These are phyloP conservation scores for Drosophila lacicola DNA, from an alignment of 2,888 invertebrate genomes.

Conservation along the genomic window DNA sequence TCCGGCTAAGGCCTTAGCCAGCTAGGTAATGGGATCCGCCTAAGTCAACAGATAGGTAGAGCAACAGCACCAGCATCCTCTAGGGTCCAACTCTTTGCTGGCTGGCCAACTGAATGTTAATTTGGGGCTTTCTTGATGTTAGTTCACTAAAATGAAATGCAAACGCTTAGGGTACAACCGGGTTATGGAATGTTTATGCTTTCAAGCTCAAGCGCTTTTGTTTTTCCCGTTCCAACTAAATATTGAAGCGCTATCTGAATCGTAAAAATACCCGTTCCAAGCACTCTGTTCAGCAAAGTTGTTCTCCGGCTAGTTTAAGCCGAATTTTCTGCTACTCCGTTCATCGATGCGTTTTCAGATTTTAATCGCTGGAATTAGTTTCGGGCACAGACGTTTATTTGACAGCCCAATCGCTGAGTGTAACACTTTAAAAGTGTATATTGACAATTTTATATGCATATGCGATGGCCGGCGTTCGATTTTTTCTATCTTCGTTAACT, in stretches of 20 bases:
- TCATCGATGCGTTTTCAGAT: slow-evolving; percentile 42
- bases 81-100: slow-evolving; percentile 54
- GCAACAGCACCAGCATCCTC: slow-evolving; percentile 17
- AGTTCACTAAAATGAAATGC: slow-evolving; percentile 45
- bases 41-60: slow-evolving; percentile 58
- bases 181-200: slow-evolving; percentile 36
- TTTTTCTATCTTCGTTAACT: slow-evolving; percentile 14
- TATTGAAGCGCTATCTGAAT: slow-evolving; percentile 41
- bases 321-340: slow-evolving; percentile 18
- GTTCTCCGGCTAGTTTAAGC: slow-evolving; percentile 16
- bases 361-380: slow-evolving; percentile 63
- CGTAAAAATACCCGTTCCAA: slow-evolving; percentile 28
- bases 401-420: slow-evolving; percentile 70
- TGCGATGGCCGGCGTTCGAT: slow-evolving; percentile 23
- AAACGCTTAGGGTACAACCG: slow-evolving; percentile 35
- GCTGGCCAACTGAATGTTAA: slow-evolving; percentile 46
- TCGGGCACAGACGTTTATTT: slow-evolving; percentile 64
- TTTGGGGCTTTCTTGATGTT: slow-evolving; percentile 38
- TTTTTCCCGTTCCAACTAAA: slow-evolving; percentile 29
- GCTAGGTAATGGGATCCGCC: slow-evolving; percentile 38
- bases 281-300: slow-evolving; percentile 11
- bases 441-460: slow-evolving; percentile 57
- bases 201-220: slow-evolving; percentile 30
- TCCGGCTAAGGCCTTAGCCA: slow-evolving; percentile 5
- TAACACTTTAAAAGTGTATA: slow-evolving; percentile 70